These are phyloP conservation scores for Rhodinocichla rosea DNA, from an alignment of 2,113 vertebrate species.

Conservation along the genomic window DNA sequence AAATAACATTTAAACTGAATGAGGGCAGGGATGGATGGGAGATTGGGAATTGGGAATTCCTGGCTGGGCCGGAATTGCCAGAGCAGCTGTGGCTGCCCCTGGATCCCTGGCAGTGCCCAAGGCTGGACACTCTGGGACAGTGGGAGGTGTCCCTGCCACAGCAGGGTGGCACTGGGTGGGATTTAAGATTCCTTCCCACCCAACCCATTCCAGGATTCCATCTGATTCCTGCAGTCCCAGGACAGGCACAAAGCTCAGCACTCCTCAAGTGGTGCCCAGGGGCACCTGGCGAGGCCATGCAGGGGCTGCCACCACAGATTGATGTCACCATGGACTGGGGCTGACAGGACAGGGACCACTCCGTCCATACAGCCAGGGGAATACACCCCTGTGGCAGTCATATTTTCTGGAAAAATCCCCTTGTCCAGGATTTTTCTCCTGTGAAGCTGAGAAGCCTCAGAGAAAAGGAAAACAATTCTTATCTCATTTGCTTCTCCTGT, in stretches of 20 bases:
- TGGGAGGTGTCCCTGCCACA: neutral
- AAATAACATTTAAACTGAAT: neutral
- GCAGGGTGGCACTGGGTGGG: fast-evolving
- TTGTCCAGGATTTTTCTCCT: no score
- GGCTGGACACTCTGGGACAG: neutral
- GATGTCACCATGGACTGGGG: fast-evolving
- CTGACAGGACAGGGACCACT: neutral
- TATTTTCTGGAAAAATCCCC: no score
- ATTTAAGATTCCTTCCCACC: fast-evolving
- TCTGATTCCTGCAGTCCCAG: neutral
- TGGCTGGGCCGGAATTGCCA: neutral
- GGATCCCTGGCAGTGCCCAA: neutral
- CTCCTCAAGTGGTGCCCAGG: neutral
- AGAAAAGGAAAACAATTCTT: no score
- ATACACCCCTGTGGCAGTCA: no score
- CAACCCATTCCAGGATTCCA: neutral
- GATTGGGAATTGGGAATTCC: neutral
- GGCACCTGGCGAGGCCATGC: fast-evolving
- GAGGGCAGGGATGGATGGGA: neutral
- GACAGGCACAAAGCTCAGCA: neutral
- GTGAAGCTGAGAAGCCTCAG: no score
- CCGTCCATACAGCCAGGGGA: no score
- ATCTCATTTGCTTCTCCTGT: no score
- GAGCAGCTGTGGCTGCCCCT: neutral
- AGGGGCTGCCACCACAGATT: fast-evolving